phyloP scores from a whole-genome alignment of 2,797 vertebrate genomes.

The Onychomys torridus region DNA sequence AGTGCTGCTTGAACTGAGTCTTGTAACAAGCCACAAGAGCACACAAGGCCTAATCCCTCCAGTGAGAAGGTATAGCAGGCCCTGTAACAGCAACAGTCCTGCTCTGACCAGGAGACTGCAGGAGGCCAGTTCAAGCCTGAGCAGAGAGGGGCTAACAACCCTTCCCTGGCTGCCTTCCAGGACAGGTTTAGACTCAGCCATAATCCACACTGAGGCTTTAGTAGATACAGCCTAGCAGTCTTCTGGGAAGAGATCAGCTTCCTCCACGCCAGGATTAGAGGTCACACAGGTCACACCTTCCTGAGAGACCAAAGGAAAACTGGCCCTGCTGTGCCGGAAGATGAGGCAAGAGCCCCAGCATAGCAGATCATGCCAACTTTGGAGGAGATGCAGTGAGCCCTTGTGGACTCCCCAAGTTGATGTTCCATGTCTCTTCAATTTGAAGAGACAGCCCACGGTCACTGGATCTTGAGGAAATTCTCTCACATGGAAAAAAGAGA shows the following conservation, averaged over 20 bases:
- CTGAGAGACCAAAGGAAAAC: not conserved
- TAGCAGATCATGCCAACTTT: not conserved
- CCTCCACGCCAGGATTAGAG: not conserved
- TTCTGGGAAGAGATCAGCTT: not conserved
- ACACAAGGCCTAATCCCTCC: not conserved
- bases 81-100: not conserved
- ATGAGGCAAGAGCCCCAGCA: fast-evolving
- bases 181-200: not conserved
- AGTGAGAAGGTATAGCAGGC: not conserved
- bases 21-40: not conserved
- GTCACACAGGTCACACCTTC: not conserved
- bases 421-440: not conserved
- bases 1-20: not conserved
- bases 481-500: not conserved
- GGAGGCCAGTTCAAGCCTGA: not conserved
- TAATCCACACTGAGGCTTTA: not conserved
- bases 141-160: not conserved
- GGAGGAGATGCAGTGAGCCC: not conserved
- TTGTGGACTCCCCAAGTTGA: not conserved
- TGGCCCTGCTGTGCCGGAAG: not conserved
- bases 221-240: not conserved
- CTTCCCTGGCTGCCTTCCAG: not conserved
- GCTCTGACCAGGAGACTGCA: not conserved
- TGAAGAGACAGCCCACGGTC: not conserved
- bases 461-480: not conserved